A percentile compares a stretch with the other conserved stretches of the same genome.
Evolutionary conservation across 2,113 vertebrate species (phyloP).

Genomic region (Tenrec ecaudatus): DNA sequence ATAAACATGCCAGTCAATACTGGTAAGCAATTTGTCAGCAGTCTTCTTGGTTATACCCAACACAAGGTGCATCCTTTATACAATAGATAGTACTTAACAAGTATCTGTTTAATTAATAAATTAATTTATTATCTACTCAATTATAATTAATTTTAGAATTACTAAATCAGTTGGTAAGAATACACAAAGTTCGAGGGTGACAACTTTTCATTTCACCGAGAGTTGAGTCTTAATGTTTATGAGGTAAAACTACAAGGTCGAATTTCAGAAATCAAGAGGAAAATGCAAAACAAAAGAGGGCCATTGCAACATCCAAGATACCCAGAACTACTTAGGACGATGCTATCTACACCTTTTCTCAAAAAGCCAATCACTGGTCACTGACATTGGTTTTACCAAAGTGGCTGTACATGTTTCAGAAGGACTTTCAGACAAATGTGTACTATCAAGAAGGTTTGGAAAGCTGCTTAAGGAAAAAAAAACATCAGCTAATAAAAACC

Average conservation of each 20-base stretch:
- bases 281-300: not conserved
- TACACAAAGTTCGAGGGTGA: not conserved
- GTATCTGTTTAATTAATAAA: not conserved
- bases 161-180: not conserved
- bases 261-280: conserved; percentile 23
- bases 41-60: not conserved
- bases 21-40: not conserved
- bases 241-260: conserved; percentile 7
- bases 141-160: no score
- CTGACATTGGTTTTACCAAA: not conserved
- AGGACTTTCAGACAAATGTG: not conserved
- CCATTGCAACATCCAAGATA: not conserved
- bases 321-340: not conserved
- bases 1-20: not conserved
- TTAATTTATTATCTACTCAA: not conserved
- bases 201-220: not conserved
- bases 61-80: not conserved
- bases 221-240: conserved; percentile 35
- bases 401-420: not conserved
- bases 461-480: not conserved
- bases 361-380: not conserved
- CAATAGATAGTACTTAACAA: not conserved
- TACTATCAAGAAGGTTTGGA: not conserved
- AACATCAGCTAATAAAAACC: not conserved
- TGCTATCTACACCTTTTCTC: not conserved